Evolutionary conservation across 2,113 vertebrate genomes (phyloP).

Genomic region (Scopus umbretta): DNA sequence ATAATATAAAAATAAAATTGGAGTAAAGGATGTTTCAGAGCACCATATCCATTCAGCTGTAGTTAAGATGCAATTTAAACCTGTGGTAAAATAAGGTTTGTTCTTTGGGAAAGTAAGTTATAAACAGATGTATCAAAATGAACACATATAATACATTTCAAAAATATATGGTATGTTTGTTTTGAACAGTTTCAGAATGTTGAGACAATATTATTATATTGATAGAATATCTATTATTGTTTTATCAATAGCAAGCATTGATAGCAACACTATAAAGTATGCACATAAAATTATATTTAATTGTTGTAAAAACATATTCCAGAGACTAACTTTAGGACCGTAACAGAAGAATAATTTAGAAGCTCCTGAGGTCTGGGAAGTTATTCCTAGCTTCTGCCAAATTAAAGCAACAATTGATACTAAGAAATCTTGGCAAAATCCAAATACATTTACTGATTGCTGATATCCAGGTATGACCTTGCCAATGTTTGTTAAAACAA

Average conservation of each 20-base stretch:
- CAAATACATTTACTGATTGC: not conserved
- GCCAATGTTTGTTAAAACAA: not conserved
- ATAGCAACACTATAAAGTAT: not conserved
- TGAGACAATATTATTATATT: not conserved
- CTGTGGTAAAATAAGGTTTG: not conserved
- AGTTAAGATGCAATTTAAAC: not conserved
- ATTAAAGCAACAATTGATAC: conserved; percentile 31
- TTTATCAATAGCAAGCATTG: not conserved
- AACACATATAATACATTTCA: not conserved
- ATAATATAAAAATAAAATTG: not conserved
- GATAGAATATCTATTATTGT: not conserved
- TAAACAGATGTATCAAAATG: not conserved
- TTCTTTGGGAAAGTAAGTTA: not conserved
- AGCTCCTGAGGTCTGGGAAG: not conserved
- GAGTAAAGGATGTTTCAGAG: not conserved
- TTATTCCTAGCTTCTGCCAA: conserved; percentile 1
- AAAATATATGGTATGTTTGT: not conserved
- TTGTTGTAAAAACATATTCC: conserved; percentile 19
- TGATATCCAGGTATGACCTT: not conserved
- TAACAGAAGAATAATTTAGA: conserved; percentile 44
- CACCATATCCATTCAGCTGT: not conserved
- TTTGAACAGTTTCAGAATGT: not conserved
- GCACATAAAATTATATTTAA: not conserved
- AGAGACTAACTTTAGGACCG: conserved; percentile 10
- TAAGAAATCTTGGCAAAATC: conserved; percentile 19